Evolutionary conservation across 2,888 invertebrate genomes (phyloP).

Genomic region (Chrysolina haemoptera): DNA sequence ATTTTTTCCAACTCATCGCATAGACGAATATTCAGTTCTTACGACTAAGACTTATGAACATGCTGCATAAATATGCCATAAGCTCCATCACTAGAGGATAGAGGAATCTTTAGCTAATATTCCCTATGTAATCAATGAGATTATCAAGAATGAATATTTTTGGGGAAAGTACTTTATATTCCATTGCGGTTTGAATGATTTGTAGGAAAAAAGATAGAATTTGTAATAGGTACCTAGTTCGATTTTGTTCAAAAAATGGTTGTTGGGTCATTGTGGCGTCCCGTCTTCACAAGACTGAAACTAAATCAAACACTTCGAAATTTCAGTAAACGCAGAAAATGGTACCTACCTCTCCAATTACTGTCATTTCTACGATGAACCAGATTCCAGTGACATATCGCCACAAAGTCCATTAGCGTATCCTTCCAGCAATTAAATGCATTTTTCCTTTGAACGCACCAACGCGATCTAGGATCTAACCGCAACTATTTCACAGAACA

Average conservation of each 20-base stretch:
- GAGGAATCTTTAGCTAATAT: too few species aligned
- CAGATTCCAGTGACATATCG: slow-evolving; percentile 30
- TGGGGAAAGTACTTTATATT: too few species aligned
- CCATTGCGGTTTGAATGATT: too few species aligned
- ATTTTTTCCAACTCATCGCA: too few species aligned
- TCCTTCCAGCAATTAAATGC: slow-evolving; percentile 7
- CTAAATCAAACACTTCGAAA: neutral
- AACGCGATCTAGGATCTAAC: too few species aligned
- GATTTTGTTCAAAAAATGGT: neutral
- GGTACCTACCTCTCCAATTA: slow-evolving; percentile 58
- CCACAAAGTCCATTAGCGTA: slow-evolving; percentile 37
- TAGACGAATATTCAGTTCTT: too few species aligned
- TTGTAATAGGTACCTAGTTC: neutral
- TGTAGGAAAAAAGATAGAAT: too few species aligned
- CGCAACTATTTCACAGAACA: slow-evolving; percentile 27
- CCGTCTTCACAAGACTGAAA: neutral
- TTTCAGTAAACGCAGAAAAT: neutral
- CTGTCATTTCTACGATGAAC: slow-evolving; percentile 58
- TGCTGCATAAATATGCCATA: too few species aligned
- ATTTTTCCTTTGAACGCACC: slow-evolving; percentile 18
- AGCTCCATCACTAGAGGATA: too few species aligned
- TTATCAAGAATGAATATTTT: too few species aligned
- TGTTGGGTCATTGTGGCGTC: neutral
- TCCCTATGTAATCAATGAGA: too few species aligned
- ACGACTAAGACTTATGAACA: too few species aligned